phyloP scores from a whole-genome alignment of 2,113 vertebrate species.

The Leptobrachium ailaonicum region DNA sequence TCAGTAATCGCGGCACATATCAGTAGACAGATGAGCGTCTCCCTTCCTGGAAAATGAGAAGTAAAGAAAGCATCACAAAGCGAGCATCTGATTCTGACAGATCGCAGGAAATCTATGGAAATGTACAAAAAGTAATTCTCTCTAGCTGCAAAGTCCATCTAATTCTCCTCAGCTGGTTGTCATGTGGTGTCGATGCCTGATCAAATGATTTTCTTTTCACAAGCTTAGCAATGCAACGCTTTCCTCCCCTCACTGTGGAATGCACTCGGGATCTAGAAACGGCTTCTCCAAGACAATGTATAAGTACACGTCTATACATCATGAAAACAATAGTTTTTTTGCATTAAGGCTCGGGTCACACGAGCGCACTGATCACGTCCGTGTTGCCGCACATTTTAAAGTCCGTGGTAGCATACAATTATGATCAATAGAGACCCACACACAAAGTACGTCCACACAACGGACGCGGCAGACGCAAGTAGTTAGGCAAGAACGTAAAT shows the following conservation, averaged over 20 bases:
- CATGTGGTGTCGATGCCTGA: slow-evolving; percentile 68
- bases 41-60: slow-evolving; percentile 21
- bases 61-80: slow-evolving; percentile 37
- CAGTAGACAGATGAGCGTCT: background rate
- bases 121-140: slow-evolving; percentile 43
- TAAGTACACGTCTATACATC: no score
- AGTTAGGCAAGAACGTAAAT: no score
- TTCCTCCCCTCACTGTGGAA: slow-evolving; percentile 4
- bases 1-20: slow-evolving; percentile 14
- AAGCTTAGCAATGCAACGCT: slow-evolving; percentile 32
- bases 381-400: no score
- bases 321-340: no score
- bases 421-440: no score
- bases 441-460: no score
- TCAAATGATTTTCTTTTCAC: slow-evolving; percentile 69
- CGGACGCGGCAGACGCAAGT: no score
- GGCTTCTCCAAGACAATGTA: background rate
- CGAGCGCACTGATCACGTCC: no score
- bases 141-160: slow-evolving; percentile 57
- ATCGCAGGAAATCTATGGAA: slow-evolving; percentile 31
- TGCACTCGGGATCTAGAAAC: background rate
- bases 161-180: slow-evolving; percentile 83
- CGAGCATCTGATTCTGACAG: slow-evolving; percentile 39
- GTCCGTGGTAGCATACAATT: no score
- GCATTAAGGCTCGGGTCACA: no score